A percentile compares a stretch with the other conserved stretches of the same genome.
These are phyloP conservation scores for Bombylius major DNA, from an alignment of 2,888 invertebrate genomes.

Conservation along the genomic window DNA sequence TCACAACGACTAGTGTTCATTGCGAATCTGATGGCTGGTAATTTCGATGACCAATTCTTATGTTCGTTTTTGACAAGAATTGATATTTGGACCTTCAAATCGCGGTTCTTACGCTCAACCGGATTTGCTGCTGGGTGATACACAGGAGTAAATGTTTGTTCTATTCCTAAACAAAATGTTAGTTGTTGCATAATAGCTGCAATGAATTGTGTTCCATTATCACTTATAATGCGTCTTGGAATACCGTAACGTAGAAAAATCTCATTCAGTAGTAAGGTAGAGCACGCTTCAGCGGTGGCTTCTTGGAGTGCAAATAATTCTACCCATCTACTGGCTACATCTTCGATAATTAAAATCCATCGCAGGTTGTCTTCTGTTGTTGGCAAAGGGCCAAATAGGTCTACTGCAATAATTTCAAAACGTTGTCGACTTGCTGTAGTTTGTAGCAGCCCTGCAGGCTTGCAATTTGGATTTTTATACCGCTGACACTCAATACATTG, in stretches of 20 bases:
- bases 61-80: constrained; percentile 14
- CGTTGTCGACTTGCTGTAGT: constrained; percentile 17
- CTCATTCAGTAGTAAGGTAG: constrained; percentile 20
- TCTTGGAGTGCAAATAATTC: constrained; percentile 20
- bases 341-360: constrained; percentile 22
- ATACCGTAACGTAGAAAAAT: constrained; percentile 25
- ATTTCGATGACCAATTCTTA: constrained; percentile 19
- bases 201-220: too few relatives aligned
- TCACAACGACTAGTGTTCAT: constrained; percentile 23
- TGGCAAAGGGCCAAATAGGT: constrained; percentile 9
- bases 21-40: constrained; percentile 25
- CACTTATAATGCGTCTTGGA: constrained; percentile 1
- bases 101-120: constrained; percentile 21
- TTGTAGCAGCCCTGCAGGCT: constrained; percentile 21
- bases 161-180: constrained; percentile 9
- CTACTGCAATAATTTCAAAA: too few relatives aligned
- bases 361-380: constrained; percentile 10
- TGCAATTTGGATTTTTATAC: constrained; percentile 23
- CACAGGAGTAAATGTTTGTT: constrained; percentile 20
- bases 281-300: constrained; percentile 23
- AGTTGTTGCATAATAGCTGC: constrained; percentile 24
- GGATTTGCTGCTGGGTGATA: constrained; percentile 28
- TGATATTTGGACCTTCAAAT: constrained; percentile 14
- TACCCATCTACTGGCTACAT: constrained; percentile 12
- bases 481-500: constrained; percentile 22